These are phyloP conservation scores for Cheirogaleus medius DNA, from an alignment of 2,113 vertebrate genomes.

Conservation along the genomic window DNA sequence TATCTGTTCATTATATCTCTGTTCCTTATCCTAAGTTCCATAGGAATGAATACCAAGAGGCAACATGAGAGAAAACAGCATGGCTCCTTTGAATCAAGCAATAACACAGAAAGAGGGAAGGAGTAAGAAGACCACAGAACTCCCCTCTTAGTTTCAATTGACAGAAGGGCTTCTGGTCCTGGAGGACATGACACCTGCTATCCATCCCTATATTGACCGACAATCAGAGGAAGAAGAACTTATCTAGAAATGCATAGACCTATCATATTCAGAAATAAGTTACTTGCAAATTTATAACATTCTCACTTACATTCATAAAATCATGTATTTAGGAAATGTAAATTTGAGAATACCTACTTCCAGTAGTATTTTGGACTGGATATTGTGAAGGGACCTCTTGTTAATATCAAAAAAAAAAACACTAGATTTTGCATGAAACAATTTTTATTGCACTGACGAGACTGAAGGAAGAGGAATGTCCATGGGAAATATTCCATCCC, in stretches of 20 bases:
- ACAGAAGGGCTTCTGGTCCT: background rate
- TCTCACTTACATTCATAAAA: background rate
- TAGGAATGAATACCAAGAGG: background rate
- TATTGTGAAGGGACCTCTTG: background rate
- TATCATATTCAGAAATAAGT: slow-evolving; percentile 16
- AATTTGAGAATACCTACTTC: background rate
- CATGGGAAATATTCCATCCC: background rate
- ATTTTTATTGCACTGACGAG: background rate
- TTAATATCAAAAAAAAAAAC: background rate
- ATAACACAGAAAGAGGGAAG: background rate
- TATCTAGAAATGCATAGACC: background rate
- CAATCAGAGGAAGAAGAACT: background rate
- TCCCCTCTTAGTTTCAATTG: background rate
- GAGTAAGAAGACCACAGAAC: background rate
- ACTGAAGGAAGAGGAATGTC: background rate
- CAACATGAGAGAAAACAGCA: background rate
- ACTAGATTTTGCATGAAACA: background rate
- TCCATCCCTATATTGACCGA: background rate
- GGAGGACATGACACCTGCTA: background rate
- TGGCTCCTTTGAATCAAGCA: background rate
- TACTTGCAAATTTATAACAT: background rate
- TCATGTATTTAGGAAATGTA: slow-evolving; percentile 1
- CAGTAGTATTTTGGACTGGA: background rate
- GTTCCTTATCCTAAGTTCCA: background rate
- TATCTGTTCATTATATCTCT: background rate